Evolutionary conservation across 2,888 invertebrate genomes (phyloP).

Genomic region (Brachyptera risi): DNA sequence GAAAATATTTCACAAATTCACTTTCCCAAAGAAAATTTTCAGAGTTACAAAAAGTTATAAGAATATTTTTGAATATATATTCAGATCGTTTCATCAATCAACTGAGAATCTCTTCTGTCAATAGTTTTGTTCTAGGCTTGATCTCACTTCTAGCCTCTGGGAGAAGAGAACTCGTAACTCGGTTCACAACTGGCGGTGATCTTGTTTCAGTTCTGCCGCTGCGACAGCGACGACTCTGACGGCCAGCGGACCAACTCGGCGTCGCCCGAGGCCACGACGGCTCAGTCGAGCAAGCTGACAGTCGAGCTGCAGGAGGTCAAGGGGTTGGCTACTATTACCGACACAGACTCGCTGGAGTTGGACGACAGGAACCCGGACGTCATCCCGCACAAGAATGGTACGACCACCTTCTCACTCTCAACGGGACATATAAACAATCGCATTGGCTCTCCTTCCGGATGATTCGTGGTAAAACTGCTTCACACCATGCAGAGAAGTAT

Average conservation of each 20-base stretch:
- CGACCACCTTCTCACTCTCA: too few relatives aligned
- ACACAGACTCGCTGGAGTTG: constrained; percentile 16
- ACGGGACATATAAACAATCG: too few relatives aligned
- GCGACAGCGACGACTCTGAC: constrained; percentile 24
- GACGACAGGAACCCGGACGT: constrained; percentile 32
- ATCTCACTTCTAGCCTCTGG: neutral
- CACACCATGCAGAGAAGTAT: too few relatives aligned
- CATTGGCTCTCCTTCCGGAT: too few relatives aligned
- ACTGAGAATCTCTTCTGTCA: too few relatives aligned
- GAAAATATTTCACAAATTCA: too few relatives aligned
- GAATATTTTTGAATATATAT: too few relatives aligned
- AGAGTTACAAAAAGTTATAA: too few relatives aligned
- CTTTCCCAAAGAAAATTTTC: too few relatives aligned
- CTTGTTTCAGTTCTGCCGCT: constrained; percentile 8
- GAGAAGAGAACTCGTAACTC: neutral
- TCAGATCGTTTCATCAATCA: too few relatives aligned
- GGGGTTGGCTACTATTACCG: constrained; percentile 8
- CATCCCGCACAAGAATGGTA: constrained; percentile 30
- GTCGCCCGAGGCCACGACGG: constrained; percentile 34
- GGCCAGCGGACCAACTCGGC: constrained; percentile 23
- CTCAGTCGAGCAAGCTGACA: constrained; percentile 27
- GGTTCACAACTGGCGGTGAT: neutral
- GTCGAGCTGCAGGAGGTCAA: constrained; percentile 20
- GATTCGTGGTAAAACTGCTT: too few relatives aligned
- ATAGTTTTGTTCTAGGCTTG: neutral